phyloP scores from a whole-genome alignment of 2,888 invertebrate species.

The Morpho achilles region DNA sequence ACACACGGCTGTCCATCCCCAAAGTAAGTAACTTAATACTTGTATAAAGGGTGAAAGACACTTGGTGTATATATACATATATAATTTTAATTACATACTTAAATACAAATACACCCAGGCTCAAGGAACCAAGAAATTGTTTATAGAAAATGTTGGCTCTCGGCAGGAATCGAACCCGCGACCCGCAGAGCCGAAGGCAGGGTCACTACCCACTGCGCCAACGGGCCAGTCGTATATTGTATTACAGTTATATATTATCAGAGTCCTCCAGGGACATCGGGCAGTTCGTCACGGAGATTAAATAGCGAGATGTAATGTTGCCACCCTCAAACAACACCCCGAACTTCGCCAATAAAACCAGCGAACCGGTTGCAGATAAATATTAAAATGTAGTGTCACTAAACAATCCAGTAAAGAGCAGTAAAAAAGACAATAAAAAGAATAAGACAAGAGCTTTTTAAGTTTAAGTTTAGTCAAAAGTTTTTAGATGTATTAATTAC shows the following conservation, averaged over 20 bases:
- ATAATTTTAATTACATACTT: no score
- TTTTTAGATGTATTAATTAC: neutral
- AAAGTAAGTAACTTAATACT: no score
- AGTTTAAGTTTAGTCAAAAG: neutral
- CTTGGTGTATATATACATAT: no score
- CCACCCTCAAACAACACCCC: slow-evolving; percentile 45
- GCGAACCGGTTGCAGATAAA: slow-evolving; percentile 65
- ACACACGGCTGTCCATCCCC: no score
- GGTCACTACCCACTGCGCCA: no score
- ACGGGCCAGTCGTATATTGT: slow-evolving; percentile 9
- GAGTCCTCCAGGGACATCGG: slow-evolving; percentile 22
- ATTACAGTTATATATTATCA: slow-evolving; percentile 8
- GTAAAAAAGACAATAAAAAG: slow-evolving; percentile 36
- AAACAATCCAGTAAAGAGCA: slow-evolving; percentile 41
- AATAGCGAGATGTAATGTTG: slow-evolving; percentile 38
- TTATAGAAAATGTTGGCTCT: no score
- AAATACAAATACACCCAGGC: no score
- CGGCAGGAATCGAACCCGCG: no score
- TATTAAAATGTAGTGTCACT: slow-evolving; percentile 53
- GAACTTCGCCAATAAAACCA: slow-evolving; percentile 66
- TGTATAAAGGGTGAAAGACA: no score
- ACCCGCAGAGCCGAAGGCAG: no score
- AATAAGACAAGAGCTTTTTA: slow-evolving; percentile 17
- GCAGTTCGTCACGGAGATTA: slow-evolving; percentile 24
- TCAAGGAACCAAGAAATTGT: no score